Conservation (phyloP, 2,113 vertebrate species). For the Spea bombifrons region DNA sequence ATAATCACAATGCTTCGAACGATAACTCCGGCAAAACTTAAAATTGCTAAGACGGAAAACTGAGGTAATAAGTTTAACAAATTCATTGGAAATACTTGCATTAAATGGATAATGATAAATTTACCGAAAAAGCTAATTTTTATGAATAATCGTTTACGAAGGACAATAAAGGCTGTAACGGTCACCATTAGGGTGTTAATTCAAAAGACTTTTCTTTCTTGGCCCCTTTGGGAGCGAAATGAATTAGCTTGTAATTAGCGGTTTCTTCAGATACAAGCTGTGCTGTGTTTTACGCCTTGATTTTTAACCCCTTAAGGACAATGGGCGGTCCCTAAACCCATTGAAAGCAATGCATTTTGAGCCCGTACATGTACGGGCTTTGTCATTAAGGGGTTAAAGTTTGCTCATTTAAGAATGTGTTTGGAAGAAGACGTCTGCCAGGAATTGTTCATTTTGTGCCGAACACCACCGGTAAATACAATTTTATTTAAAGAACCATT, state of each 20-base stretch:
- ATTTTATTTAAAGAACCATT: too few relatives aligned
- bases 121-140: constrained; percentile 4
- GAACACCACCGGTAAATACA: too few relatives aligned
- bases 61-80: neutral
- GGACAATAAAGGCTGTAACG: neutral
- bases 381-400: too few relatives aligned
- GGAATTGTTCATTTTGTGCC: too few relatives aligned
- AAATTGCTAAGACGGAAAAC: neutral
- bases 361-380: too few relatives aligned
- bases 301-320: too few relatives aligned
- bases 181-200: neutral
- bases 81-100: neutral
- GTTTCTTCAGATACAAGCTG: neutral
- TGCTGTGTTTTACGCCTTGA: neutral
- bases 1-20: neutral
- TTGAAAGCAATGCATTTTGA: too few relatives aligned
- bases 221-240: neutral
- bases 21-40: neutral
- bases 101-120: neutral
- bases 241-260: neutral
- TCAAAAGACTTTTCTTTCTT: neutral
- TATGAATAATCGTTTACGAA: neutral
- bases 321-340: too few relatives aligned
- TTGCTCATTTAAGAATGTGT: too few relatives aligned
- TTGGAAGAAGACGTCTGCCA: too few relatives aligned